Evolutionary conservation across 2,113 vertebrate genomes (phyloP).

Genomic region (Odontophorus gujanensis): DNA sequence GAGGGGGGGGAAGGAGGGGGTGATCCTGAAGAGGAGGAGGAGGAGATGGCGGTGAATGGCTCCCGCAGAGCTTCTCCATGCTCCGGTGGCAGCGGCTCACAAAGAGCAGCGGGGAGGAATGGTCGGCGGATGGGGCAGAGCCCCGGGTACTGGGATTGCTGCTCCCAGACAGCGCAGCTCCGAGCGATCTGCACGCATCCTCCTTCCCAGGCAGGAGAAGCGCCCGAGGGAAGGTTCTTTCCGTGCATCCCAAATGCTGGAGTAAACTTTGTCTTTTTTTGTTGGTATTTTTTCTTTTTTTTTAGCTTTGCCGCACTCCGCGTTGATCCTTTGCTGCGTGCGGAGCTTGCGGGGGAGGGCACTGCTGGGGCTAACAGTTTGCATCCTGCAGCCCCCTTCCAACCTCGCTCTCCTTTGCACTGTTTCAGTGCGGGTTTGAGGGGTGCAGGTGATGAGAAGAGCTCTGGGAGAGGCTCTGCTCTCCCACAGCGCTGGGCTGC

Average conservation of each 20-base stretch:
- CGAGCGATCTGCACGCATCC: accelerated
- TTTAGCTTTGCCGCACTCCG: accelerated
- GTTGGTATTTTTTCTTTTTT: background rate
- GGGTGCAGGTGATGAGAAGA: background rate
- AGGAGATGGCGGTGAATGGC: slow-evolving; percentile 28
- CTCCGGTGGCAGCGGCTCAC: slow-evolving; percentile 16
- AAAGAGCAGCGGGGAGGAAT: slow-evolving; percentile 19
- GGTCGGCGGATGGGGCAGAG: background rate
- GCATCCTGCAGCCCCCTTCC: accelerated
- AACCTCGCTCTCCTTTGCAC: accelerated
- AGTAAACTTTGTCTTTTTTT: background rate
- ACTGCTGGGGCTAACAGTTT: accelerated
- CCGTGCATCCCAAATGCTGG: accelerated
- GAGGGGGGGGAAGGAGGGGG: background rate
- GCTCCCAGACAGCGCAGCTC: accelerated
- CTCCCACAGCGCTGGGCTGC: background rate
- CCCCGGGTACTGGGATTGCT: background rate
- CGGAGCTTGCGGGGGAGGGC: accelerated
- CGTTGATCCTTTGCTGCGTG: accelerated
- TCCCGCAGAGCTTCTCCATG: slow-evolving; percentile 38
- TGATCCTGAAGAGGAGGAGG: background rate
- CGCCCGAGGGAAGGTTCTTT: accelerated
- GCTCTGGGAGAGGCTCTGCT: background rate
- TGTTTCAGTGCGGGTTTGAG: accelerated
- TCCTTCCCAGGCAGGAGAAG: background rate